Evolutionary conservation across 2,888 invertebrate species (phyloP).

Genomic region (Agonopterix subpropinquella): DNA sequence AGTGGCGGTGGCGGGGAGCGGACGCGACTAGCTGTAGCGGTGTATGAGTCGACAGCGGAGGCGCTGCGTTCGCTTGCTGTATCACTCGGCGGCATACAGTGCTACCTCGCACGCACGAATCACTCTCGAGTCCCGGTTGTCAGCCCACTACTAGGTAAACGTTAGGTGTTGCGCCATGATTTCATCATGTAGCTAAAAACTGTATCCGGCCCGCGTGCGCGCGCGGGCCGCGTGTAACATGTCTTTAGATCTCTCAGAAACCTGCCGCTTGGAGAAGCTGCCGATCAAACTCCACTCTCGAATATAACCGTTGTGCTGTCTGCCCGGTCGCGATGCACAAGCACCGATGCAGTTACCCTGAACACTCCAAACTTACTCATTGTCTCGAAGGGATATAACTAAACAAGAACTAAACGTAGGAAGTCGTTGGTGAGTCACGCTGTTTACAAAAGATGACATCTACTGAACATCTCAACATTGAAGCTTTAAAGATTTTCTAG

Average conservation of each 20-base stretch:
- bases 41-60: constrained; percentile 32
- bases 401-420: constrained; percentile 8
- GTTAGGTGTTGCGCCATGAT: constrained; percentile 54
- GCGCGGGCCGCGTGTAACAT: constrained; percentile 53
- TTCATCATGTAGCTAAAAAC: constrained; percentile 31
- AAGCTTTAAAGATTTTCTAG: background rate
- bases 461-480: no score
- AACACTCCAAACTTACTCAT: constrained; percentile 4
- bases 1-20: constrained; percentile 45
- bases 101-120: constrained; percentile 32
- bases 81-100: constrained; percentile 31
- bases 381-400: constrained; percentile 6
- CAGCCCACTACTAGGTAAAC: constrained; percentile 73
- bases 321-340: constrained; percentile 9
- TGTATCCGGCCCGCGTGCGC: constrained; percentile 35
- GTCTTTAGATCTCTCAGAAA: constrained; percentile 58
- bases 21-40: constrained; percentile 31
- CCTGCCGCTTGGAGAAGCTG: constrained; percentile 20
- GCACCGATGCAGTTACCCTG: constrained; percentile 5
- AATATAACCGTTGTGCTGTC: constrained; percentile 4
- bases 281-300: constrained; percentile 15
- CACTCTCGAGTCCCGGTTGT: constrained; percentile 55
- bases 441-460: constrained; percentile 6
- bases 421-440: constrained; percentile 13
- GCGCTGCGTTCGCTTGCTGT: constrained; percentile 18